Conservation (phyloP, 2,888 invertebrate species). For the Megamerina dolium region DNA sequence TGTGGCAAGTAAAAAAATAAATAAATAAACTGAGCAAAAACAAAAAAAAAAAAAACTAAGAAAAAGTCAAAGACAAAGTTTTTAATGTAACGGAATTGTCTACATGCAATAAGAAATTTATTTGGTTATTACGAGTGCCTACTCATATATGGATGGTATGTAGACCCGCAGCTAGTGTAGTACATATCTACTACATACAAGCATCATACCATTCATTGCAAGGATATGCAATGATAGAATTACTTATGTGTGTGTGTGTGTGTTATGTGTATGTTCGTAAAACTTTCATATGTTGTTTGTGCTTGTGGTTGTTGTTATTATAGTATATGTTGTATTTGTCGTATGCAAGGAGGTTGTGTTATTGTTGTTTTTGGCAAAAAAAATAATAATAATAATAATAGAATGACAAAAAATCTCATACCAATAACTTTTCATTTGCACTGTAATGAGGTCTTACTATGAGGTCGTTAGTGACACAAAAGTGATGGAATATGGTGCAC, state of each 20-base stretch:
- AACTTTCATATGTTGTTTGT: background rate
- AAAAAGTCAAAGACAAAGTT: conserved; percentile 32
- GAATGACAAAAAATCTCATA: conserved; percentile 10
- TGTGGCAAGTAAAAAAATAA: conserved; percentile 11
- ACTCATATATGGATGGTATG: too few relatives aligned
- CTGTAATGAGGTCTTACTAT: conserved; percentile 16
- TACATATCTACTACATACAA: too few relatives aligned
- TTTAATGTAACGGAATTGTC: conserved; percentile 14
- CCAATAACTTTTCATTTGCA: conserved; percentile 17
- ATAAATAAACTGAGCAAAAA: background rate
- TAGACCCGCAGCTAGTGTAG: too few relatives aligned
- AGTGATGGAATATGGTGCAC: too few relatives aligned
- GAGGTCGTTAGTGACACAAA: too few relatives aligned
- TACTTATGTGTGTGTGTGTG: background rate
- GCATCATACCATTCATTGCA: too few relatives aligned
- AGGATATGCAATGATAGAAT: background rate
- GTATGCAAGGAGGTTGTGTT: background rate
- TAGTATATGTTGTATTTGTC: conserved; percentile 6
- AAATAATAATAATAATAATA: too few relatives aligned
- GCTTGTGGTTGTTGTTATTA: background rate
- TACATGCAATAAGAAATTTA: conserved; percentile 9
- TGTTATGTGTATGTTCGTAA: too few relatives aligned
- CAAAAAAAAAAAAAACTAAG: conserved; percentile 25
- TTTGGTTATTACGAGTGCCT: conserved; percentile 1
- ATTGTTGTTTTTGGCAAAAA: too few relatives aligned